A percentile compares a stretch with the other conserved stretches of the same genome.
These are phyloP conservation scores for Microhierax caerulescens DNA, from an alignment of 2,797 vertebrate genomes.

Conservation along the genomic window DNA sequence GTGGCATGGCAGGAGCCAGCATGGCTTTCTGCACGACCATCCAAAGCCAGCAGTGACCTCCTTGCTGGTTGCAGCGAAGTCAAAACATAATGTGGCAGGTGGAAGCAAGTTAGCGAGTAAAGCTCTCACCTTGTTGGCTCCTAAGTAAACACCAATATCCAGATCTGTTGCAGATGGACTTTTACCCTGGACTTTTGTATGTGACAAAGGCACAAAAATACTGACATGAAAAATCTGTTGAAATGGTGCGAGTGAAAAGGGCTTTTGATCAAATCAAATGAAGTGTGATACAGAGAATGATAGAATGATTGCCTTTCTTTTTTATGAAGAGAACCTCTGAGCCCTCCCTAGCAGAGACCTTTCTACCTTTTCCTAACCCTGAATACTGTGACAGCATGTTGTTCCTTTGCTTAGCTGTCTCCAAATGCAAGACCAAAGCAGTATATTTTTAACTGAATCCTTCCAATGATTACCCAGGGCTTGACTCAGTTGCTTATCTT, in stretches of 20 bases:
- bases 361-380: not conserved
- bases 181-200: not conserved
- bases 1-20: not conserved
- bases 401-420: not conserved
- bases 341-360: not conserved
- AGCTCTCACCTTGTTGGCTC: not conserved
- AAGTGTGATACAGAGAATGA: not conserved
- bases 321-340: not conserved
- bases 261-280: not conserved
- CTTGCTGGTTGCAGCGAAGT: not conserved
- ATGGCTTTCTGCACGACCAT: not conserved
- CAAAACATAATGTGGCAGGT: rapidly evolving
- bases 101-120: not conserved
- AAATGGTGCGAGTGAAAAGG: not conserved
- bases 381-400: not conserved
- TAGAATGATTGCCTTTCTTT: not conserved
- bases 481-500: not conserved
- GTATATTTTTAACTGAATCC: not conserved
- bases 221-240: not conserved
- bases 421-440: not conserved
- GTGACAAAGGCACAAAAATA: not conserved
- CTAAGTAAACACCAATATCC: not conserved
- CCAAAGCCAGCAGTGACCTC: not conserved
- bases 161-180: not conserved
- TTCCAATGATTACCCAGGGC: not conserved